Percentiles rank a stretch among this genome's conserved stretches.
Conservation (phyloP, 1,140 invertebrate species). For the Sarcophaga bullata region DNA sequence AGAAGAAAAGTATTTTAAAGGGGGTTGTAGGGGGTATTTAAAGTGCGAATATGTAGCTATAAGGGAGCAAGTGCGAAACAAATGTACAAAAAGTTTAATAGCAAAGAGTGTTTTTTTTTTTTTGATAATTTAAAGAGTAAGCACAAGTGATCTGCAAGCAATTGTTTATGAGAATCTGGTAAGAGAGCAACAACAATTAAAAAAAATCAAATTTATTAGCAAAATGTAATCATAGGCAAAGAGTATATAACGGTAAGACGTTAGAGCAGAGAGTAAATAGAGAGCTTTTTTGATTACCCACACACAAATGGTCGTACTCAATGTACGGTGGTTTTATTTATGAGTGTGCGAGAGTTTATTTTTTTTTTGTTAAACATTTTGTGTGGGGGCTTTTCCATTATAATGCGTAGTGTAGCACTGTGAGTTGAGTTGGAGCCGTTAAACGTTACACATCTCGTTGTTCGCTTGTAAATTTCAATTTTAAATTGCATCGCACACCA, state of each 20-base stretch:
- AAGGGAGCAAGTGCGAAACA: no score
- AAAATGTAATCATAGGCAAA: neutral
- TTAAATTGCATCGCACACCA: neutral
- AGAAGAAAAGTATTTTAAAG: no score
- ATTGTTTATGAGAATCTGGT: no score
- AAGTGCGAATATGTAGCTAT: no score
- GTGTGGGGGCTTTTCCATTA: neutral
- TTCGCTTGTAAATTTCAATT: slow-evolving; percentile 22
- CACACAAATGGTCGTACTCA: neutral
- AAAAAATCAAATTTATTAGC: neutral
- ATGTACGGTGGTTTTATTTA: neutral
- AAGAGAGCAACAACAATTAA: neutral
- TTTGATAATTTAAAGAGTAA: no score
- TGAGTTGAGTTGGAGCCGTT: slow-evolving; percentile 40
- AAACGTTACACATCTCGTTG: slow-evolving; percentile 32
- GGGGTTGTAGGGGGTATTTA: no score
- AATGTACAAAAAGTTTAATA: no score
- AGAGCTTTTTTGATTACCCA: neutral
- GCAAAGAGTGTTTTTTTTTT: no score
- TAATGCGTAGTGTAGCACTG: slow-evolving; percentile 9
- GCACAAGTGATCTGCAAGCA: no score
- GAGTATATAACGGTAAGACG: slow-evolving; percentile 8
- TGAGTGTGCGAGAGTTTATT: neutral
- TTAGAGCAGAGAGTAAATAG: neutral
- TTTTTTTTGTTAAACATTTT: neutral